phyloP scores from a whole-genome alignment of 2,888 invertebrate species.

The Steinernema scapterisci region DNA sequence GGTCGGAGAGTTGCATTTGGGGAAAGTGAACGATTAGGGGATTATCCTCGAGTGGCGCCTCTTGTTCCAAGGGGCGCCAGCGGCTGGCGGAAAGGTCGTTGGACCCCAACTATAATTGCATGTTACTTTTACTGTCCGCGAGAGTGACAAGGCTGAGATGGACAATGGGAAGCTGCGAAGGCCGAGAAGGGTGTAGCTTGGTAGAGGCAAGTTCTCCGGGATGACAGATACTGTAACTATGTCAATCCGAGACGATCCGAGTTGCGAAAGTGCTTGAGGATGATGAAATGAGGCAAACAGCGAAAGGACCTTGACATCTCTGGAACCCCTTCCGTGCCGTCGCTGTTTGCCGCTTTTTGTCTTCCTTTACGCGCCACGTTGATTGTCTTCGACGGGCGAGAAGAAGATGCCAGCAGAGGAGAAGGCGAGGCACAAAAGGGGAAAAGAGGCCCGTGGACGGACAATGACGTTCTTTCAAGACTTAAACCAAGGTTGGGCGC shows the following conservation, averaged over 20 bases:
- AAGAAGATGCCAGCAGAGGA: too few species aligned
- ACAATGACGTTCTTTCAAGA: neutral
- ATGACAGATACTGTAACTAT: too few species aligned
- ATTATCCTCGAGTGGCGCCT: constrained; percentile 1
- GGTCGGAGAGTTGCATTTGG: constrained; percentile 7
- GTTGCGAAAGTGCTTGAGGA: neutral
- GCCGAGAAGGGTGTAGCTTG: too few species aligned
- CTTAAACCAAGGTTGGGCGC: neutral
- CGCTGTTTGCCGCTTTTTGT: constrained; percentile 10
- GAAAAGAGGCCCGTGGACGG: neutral
- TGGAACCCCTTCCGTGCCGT: constrained; percentile 21
- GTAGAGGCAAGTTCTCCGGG: too few species aligned
- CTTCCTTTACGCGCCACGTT: constrained; percentile 3
- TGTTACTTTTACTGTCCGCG: too few species aligned
- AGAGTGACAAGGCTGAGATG: too few species aligned
- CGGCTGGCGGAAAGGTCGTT: too few species aligned
- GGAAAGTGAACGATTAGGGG: constrained; percentile 26
- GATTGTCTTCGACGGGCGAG: constrained; percentile 1
- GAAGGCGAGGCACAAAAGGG: neutral
- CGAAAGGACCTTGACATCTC: constrained; percentile 21
- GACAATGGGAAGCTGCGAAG: too few species aligned
- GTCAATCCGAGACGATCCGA: neutral
- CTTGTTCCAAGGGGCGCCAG: neutral
- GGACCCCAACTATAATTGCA: too few species aligned
- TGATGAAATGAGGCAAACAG: constrained; percentile 28